phyloP scores from a whole-genome alignment of 53 echinoderm and acorn worm species.

The Temnopleurus reevesii region DNA sequence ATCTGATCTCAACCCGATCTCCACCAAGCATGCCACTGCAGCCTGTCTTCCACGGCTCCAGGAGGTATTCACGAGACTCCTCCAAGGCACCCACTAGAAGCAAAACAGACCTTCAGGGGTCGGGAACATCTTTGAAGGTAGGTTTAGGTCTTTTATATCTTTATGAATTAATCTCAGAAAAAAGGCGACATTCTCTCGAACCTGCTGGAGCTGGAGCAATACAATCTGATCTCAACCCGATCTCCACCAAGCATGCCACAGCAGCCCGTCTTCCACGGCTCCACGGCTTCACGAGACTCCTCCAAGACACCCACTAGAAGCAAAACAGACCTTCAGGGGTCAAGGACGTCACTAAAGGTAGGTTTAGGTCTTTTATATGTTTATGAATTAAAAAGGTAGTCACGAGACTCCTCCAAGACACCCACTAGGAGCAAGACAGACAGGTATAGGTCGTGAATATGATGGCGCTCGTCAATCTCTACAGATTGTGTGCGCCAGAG shows the following conservation, averaged over 20 bases:
- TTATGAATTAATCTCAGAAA: slow-evolving; percentile 52
- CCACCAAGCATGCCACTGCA: not conserved
- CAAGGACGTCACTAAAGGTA: not conserved
- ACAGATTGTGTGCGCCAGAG: no score
- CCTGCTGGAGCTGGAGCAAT: slow-evolving; percentile 81
- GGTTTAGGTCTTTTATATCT: no score
- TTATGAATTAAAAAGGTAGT: not conserved
- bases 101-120: not conserved
- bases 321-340: not conserved
- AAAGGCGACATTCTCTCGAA: slow-evolving; percentile 94
- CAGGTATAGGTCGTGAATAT: not conserved
- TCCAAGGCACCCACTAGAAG: not conserved
- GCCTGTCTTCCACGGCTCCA: not conserved
- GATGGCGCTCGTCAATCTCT: no score
- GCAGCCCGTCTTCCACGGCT: not conserved
- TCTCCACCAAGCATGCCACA: slow-evolving; percentile 18
- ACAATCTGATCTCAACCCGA: slow-evolving; percentile 62
- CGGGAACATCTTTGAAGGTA: slow-evolving; percentile 15
- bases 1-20: slow-evolving; percentile 61
- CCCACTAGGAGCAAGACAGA: not conserved
- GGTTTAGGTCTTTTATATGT: not conserved
- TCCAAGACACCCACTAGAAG: not conserved
- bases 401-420: not conserved
- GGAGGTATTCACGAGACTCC: not conserved
- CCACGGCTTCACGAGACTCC: not conserved